Percentiles rank a stretch among this genome's conserved stretches.
These are phyloP conservation scores for Ryuthela nishihirai DNA, from an alignment of 2,888 invertebrate species.

Conservation along the genomic window DNA sequence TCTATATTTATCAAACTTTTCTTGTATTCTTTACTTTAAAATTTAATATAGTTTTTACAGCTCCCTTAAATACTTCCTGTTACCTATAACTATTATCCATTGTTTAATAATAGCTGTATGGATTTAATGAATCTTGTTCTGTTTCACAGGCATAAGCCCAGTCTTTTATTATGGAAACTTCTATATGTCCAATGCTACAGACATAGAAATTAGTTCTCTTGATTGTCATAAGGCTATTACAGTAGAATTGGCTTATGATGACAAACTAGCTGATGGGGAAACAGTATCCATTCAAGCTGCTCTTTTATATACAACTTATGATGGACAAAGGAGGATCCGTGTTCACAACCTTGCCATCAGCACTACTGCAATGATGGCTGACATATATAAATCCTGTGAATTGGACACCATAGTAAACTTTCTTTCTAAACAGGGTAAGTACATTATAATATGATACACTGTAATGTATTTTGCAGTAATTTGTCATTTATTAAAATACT, in stretches of 20 bases:
- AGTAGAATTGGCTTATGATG: slow-evolving; percentile 97
- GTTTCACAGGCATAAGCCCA: slow-evolving; percentile 70
- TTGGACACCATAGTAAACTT: slow-evolving; percentile 88
- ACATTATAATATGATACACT: too few species aligned
- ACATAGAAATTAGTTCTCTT: slow-evolving; percentile 90
- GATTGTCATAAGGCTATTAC: slow-evolving; percentile 73
- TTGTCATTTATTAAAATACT: too few species aligned
- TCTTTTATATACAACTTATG: slow-evolving; percentile 73
- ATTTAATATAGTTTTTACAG: too few species aligned
- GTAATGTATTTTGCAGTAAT: too few species aligned
- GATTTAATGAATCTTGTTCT: too few species aligned
- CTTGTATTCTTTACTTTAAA: too few species aligned
- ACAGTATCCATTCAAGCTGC: slow-evolving; percentile 90
- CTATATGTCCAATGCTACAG: slow-evolving; percentile 97
- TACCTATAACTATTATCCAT: too few species aligned
- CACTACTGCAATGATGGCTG: slow-evolving; percentile 78
- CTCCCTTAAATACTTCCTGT: too few species aligned
- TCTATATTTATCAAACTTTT: too few species aligned
- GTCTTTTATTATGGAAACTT: slow-evolving; percentile 97
- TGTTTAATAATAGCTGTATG: too few species aligned
- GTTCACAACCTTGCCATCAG: slow-evolving; percentile 69
- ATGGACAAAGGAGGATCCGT: slow-evolving; percentile 81
- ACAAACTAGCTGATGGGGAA: slow-evolving; percentile 90
- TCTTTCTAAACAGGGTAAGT: slow-evolving; percentile 71
- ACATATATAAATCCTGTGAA: slow-evolving; percentile 89